Evolutionary conservation across 2,797 vertebrate species (phyloP).

Genomic region (Cheirogaleus major): DNA sequence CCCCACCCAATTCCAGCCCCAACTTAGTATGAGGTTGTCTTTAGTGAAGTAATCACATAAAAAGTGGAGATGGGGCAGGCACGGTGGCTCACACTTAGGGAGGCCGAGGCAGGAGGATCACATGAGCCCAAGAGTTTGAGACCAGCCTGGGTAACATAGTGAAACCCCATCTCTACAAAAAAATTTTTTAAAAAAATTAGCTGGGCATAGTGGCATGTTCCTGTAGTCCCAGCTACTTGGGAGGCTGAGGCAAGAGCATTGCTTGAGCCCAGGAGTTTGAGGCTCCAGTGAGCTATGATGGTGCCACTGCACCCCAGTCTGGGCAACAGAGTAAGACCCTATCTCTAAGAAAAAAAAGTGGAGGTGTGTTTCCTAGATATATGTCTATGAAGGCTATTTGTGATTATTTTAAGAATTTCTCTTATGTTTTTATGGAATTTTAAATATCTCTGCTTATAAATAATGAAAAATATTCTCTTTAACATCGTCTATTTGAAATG

Average conservation of each 20-base stretch:
- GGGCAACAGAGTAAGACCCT: background rate
- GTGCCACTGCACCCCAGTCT: background rate
- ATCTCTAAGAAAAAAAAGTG: background rate
- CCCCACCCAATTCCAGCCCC: background rate
- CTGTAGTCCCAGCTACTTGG: background rate
- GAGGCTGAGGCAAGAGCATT: background rate
- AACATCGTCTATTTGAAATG: background rate
- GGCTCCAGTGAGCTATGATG: background rate
- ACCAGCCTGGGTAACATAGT: background rate
- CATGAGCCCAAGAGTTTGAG: background rate
- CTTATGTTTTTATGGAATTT: constrained; percentile 16
- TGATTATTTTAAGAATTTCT: constrained; percentile 46
- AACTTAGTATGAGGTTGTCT: background rate
- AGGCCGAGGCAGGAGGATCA: background rate
- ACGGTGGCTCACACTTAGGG: background rate
- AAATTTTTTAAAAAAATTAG: background rate
- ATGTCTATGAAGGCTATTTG: background rate
- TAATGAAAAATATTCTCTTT: constrained; percentile 1
- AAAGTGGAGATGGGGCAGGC: background rate
- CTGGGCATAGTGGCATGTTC: background rate
- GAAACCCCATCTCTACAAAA: background rate
- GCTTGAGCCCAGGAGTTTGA: background rate
- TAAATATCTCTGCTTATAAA: constrained; percentile 10
- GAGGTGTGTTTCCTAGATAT: background rate
- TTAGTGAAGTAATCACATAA: background rate